A percentile compares a stretch with the other conserved stretches of the same genome.
Evolutionary conservation across 1,140 invertebrate genomes (phyloP).

Genomic region (Phymastichus coffea): DNA sequence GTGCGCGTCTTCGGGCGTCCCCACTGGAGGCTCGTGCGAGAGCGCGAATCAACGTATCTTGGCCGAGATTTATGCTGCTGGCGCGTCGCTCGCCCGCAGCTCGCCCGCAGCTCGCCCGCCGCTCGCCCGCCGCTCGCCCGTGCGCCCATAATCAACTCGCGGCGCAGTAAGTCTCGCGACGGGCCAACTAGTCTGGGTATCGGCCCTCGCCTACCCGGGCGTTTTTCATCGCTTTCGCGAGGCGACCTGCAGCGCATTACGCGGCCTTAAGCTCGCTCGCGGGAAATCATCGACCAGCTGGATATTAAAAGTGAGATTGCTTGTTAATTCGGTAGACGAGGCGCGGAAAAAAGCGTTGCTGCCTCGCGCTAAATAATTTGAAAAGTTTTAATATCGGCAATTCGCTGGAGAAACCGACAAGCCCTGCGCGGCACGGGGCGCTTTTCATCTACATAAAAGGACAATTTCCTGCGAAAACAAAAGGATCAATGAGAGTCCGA

Average conservation of each 20-base stretch:
- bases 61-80: neutral
- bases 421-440: neutral
- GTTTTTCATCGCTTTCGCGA: neutral
- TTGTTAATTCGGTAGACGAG: neutral
- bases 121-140: neutral
- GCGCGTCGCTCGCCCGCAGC: neutral
- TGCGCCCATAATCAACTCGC: neutral
- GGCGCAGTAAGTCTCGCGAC: neutral
- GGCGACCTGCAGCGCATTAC: too few species aligned
- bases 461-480: slow-evolving; percentile 3
- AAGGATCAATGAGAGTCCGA: neutral
- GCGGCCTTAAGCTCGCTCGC: too few species aligned
- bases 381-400: slow-evolving; percentile 6
- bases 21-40: neutral
- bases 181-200: neutral
- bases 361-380: neutral
- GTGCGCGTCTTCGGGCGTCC: neutral
- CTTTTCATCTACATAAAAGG: slow-evolving; percentile 4
- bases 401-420: too few species aligned
- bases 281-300: neutral
- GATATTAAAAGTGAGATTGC: neutral
- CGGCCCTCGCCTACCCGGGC: neutral
- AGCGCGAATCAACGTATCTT: neutral
- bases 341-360: too few species aligned
- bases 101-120: neutral